Conservation (phyloP, 2,888 invertebrate genomes). For the Drosophila cognata region DNA sequence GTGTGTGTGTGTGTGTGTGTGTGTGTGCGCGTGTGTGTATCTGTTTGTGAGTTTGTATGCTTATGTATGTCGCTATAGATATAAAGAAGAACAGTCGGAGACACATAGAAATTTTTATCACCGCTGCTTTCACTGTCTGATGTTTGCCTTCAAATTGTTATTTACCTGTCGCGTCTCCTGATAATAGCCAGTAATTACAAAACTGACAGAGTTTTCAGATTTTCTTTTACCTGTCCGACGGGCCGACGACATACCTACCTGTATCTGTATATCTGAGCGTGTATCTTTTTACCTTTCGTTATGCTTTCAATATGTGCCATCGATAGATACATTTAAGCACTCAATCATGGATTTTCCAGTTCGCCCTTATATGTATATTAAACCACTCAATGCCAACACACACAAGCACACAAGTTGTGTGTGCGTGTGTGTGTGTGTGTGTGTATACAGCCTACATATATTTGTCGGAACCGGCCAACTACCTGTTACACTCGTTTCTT, state of each 20-base stretch:
- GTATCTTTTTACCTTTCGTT: conserved; percentile 23
- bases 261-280: conserved; percentile 3
- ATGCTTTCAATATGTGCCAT: conserved; percentile 51
- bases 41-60: not conserved
- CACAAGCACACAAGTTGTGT: not conserved
- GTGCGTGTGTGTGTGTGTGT: not conserved
- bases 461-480: conserved; percentile 31
- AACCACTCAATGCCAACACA: conserved; percentile 30
- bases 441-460: conserved; percentile 18
- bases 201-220: conserved; percentile 7
- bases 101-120: conserved; percentile 30
- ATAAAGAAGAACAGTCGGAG: conserved; percentile 1
- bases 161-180: conserved; percentile 41
- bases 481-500: conserved; percentile 67
- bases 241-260: conserved; percentile 12
- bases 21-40: not conserved
- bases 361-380: conserved; percentile 26
- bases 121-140: conserved; percentile 46
- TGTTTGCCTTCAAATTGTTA: conserved; percentile 43
- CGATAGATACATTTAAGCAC: conserved; percentile 50
- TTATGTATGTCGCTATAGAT: conserved; percentile 5
- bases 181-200: conserved; percentile 32
- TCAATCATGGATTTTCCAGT: conserved; percentile 57
- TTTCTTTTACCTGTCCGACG: conserved; percentile 24
- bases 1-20: not conserved